A percentile compares a stretch with the other conserved stretches of the same genome.
phyloP scores from a whole-genome alignment of 2,113 vertebrate species.

The Tursiops truncatus region DNA sequence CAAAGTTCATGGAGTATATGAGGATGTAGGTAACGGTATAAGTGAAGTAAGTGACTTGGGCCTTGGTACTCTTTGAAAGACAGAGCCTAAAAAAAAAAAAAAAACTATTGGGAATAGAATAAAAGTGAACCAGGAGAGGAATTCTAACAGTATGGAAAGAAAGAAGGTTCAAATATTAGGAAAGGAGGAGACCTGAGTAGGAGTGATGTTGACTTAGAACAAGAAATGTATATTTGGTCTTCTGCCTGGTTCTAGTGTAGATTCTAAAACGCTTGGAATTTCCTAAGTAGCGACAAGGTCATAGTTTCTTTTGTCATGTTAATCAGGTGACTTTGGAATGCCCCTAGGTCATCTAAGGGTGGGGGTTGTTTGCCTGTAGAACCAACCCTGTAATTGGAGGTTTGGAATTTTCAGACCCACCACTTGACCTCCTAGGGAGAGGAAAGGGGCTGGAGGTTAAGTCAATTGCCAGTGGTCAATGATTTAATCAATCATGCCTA shows the following conservation, averaged over 20 bases:
- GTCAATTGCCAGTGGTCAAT: neutral
- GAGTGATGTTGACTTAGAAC: neutral
- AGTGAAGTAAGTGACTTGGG: neutral
- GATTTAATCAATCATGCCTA: neutral
- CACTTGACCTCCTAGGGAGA: neutral
- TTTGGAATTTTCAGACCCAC: neutral
- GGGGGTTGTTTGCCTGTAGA: neutral
- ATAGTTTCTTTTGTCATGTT: neutral
- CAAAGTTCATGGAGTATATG: neutral
- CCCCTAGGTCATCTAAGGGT: neutral
- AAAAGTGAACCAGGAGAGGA: neutral
- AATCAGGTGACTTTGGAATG: neutral
- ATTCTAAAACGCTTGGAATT: neutral
- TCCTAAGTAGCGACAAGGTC: neutral
- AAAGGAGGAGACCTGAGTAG: neutral
- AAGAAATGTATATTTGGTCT: neutral
- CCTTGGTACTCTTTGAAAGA: neutral
- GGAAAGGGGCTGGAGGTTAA: neutral
- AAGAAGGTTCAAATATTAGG: neutral
- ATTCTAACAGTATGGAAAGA: neutral
- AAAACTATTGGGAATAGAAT: neutral
- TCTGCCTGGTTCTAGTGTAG: neutral
- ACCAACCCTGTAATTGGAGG: neutral
- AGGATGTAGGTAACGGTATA: rapidly evolving
- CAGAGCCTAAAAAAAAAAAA: neutral